Evolutionary conservation across 37 sponge, comb jelly and placozoan species (phyloP).

Genomic region (Agelas oroides): DNA sequence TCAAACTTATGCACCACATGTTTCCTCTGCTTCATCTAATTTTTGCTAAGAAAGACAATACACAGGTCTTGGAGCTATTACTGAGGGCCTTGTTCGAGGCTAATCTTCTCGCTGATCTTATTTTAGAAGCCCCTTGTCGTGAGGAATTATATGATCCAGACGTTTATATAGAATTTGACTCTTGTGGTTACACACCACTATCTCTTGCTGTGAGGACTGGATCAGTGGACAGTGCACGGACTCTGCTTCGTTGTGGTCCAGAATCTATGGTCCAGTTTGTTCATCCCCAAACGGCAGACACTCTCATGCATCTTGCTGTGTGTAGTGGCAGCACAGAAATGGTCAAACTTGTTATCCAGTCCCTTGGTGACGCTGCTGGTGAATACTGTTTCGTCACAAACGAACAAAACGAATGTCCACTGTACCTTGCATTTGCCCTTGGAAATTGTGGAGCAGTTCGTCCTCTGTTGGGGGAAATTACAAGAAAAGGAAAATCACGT

Average conservation of each 20-base stretch:
- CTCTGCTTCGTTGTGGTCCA: neutral
- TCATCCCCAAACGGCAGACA: neutral
- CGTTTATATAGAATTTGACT: too few species aligned
- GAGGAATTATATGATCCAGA: too few species aligned
- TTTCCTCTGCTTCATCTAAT: neutral
- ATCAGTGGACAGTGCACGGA: neutral
- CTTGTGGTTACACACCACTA: neutral
- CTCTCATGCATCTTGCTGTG: slow-evolving; percentile 32
- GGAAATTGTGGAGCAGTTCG: slow-evolving; percentile 5
- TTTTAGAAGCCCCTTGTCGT: neutral
- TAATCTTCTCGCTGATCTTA: neutral
- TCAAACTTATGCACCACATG: neutral
- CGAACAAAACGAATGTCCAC: slow-evolving; percentile 3
- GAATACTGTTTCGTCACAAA: slow-evolving; percentile 4
- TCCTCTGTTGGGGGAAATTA: neutral
- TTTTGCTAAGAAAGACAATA: slow-evolving; percentile 1
- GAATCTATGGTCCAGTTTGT: neutral
- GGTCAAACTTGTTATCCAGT: slow-evolving; percentile 11
- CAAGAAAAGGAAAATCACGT: neutral
- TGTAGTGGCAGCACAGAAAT: slow-evolving; percentile 15
- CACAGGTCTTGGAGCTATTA: neutral
- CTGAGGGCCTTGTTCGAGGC: neutral
- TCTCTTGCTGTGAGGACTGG: neutral
- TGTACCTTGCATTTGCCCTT: slow-evolving; percentile 41
- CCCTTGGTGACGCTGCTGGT: slow-evolving; percentile 1